Conservation (phyloP, 1,140 invertebrate species). For the Piezodorus guildinii region DNA sequence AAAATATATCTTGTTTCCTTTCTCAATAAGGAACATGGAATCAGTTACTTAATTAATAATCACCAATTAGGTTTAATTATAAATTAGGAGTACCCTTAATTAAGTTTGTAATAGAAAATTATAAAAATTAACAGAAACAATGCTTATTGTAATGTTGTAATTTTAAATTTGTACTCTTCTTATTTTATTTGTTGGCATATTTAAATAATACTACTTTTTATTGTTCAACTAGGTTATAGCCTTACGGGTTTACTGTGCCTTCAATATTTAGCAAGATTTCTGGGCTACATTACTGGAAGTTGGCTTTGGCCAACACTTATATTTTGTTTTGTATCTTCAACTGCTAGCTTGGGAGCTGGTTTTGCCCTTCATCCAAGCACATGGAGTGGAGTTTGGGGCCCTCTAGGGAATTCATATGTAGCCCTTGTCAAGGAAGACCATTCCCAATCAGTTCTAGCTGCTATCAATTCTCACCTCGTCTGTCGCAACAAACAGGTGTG, state of each 20-base stretch:
- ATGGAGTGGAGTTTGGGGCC: background rate
- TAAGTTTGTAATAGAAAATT: too few relatives aligned
- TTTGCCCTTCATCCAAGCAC: constrained; percentile 10
- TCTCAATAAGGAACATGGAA: too few relatives aligned
- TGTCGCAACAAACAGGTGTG: constrained; percentile 56
- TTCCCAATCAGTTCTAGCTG: constrained; percentile 45
- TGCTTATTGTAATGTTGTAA: too few relatives aligned
- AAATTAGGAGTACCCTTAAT: too few relatives aligned
- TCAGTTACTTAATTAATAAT: too few relatives aligned
- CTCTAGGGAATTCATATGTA: constrained; percentile 48
- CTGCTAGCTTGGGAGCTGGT: constrained; percentile 31
- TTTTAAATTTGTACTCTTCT: too few relatives aligned
- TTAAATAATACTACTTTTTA: too few relatives aligned
- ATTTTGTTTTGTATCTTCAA: background rate
- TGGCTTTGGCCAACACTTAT: constrained; percentile 3
- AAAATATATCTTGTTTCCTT: too few relatives aligned
- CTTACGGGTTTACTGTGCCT: background rate
- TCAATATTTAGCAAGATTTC: constrained; percentile 3
- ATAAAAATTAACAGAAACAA: too few relatives aligned
- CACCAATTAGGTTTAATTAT: too few relatives aligned
- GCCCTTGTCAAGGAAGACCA: constrained; percentile 54
- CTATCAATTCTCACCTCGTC: constrained; percentile 39
- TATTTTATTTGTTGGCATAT: too few relatives aligned
- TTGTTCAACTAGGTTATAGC: background rate
- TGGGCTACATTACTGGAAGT: background rate